A percentile compares a stretch with the other conserved stretches of the same genome.
phyloP scores from a whole-genome alignment of 2,113 vertebrate species.

The Amblyornis subalaris region DNA sequence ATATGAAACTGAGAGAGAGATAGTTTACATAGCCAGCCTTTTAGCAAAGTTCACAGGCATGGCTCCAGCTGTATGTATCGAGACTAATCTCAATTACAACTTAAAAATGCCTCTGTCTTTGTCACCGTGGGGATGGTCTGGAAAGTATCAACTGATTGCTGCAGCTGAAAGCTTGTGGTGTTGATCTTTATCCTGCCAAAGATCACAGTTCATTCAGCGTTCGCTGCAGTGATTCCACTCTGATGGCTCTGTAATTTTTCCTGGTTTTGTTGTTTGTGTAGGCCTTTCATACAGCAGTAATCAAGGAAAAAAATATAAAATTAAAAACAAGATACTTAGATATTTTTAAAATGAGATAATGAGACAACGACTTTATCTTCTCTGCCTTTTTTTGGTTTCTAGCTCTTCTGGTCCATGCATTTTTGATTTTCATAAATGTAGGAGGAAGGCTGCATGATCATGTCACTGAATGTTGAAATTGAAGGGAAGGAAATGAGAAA shows the following conservation, averaged over 20 bases:
- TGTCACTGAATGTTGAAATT: background rate
- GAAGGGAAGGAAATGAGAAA: background rate
- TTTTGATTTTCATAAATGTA: background rate
- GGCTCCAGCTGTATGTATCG: background rate
- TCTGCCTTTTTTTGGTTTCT: background rate
- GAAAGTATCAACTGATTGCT: background rate
- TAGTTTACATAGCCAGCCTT: constrained; percentile 25
- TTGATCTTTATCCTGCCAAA: constrained; percentile 14
- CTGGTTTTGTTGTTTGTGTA: background rate
- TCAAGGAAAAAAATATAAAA: background rate
- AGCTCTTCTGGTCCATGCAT: background rate
- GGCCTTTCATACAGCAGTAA: background rate
- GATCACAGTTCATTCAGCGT: background rate
- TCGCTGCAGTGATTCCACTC: background rate
- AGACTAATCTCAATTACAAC: constrained; percentile 51
- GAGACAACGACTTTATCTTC: background rate
- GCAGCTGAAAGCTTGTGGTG: background rate
- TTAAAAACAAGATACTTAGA: background rate
- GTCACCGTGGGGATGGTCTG: background rate
- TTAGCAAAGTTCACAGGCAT: constrained; percentile 10
- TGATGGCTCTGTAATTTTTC: background rate
- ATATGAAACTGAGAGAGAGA: background rate
- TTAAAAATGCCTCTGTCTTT: constrained; percentile 39
- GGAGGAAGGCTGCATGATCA: background rate
- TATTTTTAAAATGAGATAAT: background rate